A percentile compares a stretch with the other conserved stretches of the same genome.
Conservation (phyloP, 2,797 vertebrate species). For the Platyrinchus mystaceus region DNA sequence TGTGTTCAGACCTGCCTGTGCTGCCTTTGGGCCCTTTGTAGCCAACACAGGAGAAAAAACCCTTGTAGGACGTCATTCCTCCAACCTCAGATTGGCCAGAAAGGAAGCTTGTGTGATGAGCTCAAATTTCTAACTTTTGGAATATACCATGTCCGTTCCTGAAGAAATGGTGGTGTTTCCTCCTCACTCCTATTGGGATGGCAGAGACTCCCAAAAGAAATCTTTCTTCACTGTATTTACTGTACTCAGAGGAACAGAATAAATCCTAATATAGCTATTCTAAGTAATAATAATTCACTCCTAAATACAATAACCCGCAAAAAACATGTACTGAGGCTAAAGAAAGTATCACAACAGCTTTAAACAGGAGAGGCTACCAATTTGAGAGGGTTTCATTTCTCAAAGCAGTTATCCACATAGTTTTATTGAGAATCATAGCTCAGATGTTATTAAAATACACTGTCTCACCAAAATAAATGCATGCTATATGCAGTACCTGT, state of each 20-base stretch:
- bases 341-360: background rate
- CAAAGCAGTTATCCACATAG: background rate
- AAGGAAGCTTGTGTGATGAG: background rate
- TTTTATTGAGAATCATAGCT: background rate
- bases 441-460: background rate
- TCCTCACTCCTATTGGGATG: background rate
- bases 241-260: background rate
- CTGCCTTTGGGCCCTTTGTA: background rate
- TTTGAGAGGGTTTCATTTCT: background rate
- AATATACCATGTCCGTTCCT: rapidly evolving
- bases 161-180: background rate
- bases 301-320: background rate
- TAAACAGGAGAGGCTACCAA: background rate
- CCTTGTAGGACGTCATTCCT: background rate
- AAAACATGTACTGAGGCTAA: background rate
- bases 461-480: background rate
- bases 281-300: background rate
- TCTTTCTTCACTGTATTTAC: background rate
- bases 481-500: background rate
- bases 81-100: background rate
- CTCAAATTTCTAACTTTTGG: background rate
- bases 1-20: rapidly evolving
- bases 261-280: background rate
- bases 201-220: background rate
- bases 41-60: background rate